phyloP scores from a whole-genome alignment of 2,888 invertebrate species.

The Aethes cnicana region DNA sequence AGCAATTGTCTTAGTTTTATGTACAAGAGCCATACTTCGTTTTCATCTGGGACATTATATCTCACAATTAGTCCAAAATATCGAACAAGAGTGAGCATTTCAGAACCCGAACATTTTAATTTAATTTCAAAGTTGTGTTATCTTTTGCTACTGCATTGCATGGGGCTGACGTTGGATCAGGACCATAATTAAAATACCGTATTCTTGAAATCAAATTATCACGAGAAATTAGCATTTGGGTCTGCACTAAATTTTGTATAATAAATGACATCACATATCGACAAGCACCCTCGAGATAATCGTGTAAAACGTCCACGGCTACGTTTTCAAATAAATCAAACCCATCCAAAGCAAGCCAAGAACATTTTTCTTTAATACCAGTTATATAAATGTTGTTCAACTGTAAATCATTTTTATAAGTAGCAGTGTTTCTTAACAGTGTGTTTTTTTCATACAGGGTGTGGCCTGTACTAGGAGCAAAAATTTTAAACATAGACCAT shows the following conservation, averaged over 20 bases:
- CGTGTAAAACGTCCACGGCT: constrained; percentile 9
- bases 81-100: constrained; percentile 32
- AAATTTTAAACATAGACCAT: no score
- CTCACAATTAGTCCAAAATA: constrained; percentile 35
- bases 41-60: constrained; percentile 26
- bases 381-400: background rate
- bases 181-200: constrained; percentile 1
- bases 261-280: constrained; percentile 1
- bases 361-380: constrained; percentile 4
- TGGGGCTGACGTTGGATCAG: background rate
- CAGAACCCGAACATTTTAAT: constrained; percentile 22
- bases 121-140: no score
- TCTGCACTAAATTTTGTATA: background rate
- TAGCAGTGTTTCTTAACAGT: background rate
- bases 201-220: constrained; percentile 5
- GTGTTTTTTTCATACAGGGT: background rate
- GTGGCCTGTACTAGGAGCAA: no score
- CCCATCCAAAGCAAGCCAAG: background rate
- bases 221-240: background rate
- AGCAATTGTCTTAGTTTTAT: constrained; percentile 4
- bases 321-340: constrained; percentile 5
- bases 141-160: background rate
- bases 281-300: constrained; percentile 1
- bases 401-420: background rate
- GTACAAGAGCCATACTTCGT: constrained; percentile 31